These are phyloP conservation scores for Calliphora vomitoria DNA, from an alignment of 2,888 invertebrate genomes.

Conservation along the genomic window DNA sequence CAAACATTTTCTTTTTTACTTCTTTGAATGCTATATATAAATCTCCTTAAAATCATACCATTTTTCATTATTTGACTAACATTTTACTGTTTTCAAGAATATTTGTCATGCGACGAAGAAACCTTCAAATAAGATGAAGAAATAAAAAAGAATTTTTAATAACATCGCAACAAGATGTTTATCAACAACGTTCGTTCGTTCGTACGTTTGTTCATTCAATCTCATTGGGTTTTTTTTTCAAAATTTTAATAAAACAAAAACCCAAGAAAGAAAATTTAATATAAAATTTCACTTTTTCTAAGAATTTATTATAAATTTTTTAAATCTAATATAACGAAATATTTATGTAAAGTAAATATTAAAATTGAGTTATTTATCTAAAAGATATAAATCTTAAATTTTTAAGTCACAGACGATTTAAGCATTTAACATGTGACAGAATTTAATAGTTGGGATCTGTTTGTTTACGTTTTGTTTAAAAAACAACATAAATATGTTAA, in stretches of 20 bases:
- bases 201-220: not conserved
- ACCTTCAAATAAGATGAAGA: not conserved
- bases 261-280: not conserved
- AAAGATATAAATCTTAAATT: slow-evolving; percentile 51
- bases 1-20: too few species aligned
- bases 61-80: not conserved
- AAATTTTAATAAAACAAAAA: not conserved
- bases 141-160: not conserved
- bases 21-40: too few species aligned
- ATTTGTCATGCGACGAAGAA: not conserved
- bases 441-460: not conserved
- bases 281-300: slow-evolving; percentile 53
- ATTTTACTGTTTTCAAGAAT: not conserved
- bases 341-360: slow-evolving; percentile 1
- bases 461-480: slow-evolving; percentile 7
- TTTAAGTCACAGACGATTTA: slow-evolving; percentile 21
- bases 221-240: not conserved
- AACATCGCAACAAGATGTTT: slow-evolving; percentile 24
- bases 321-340: slow-evolving; percentile 4
- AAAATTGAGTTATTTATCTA: slow-evolving; percentile 40
- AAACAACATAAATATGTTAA: slow-evolving; percentile 44
- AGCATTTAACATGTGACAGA: slow-evolving; percentile 16
- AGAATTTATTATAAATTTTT: slow-evolving; percentile 21
- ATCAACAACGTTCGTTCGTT: not conserved
- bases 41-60: not conserved